phyloP scores from a whole-genome alignment of 2,888 invertebrate species.

The Stenchaetothrips biformis region DNA sequence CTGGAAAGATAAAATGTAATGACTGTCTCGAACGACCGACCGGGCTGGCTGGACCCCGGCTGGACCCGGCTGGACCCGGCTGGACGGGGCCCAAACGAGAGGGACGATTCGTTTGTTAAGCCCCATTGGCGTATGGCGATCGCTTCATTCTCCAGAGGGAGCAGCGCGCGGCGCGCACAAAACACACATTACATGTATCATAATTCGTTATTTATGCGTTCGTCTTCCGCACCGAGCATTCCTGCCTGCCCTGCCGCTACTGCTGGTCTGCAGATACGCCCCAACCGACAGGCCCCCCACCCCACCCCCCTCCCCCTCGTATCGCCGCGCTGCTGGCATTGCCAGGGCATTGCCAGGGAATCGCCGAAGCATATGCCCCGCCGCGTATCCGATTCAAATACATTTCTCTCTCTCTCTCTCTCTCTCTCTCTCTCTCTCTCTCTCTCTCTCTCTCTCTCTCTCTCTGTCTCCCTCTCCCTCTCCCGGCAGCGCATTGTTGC shows the following conservation, averaged over 20 bases:
- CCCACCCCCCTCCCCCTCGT: background rate
- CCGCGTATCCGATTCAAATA: conserved; percentile 18
- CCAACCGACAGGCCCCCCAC: background rate
- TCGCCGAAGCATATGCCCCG: conserved; percentile 7
- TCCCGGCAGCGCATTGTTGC: background rate
- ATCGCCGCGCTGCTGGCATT: background rate
- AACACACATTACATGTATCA: conserved; percentile 19
- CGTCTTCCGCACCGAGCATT: conserved; percentile 6
- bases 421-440: background rate
- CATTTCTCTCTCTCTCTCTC: background rate
- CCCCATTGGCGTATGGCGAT: conserved; percentile 15
- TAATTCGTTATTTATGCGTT: conserved; percentile 22
- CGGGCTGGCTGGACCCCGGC: background rate
- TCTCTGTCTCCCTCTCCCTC: background rate
- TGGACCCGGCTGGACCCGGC: no score
- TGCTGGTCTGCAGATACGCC: no score
- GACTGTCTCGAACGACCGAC: background rate
- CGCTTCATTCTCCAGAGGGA: background rate
- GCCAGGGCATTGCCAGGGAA: conserved; percentile 1
- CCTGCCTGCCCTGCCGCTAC: background rate
- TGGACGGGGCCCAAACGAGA: no score
- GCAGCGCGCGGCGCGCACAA: background rate
- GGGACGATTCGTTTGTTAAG: background rate
- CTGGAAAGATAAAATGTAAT: conserved; percentile 16
- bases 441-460: background rate